Evolutionary conservation across 1,140 invertebrate species (phyloP), one percentile per base, ranked within the genome.

Genomic region (Drosophila seguyi): DNA sequence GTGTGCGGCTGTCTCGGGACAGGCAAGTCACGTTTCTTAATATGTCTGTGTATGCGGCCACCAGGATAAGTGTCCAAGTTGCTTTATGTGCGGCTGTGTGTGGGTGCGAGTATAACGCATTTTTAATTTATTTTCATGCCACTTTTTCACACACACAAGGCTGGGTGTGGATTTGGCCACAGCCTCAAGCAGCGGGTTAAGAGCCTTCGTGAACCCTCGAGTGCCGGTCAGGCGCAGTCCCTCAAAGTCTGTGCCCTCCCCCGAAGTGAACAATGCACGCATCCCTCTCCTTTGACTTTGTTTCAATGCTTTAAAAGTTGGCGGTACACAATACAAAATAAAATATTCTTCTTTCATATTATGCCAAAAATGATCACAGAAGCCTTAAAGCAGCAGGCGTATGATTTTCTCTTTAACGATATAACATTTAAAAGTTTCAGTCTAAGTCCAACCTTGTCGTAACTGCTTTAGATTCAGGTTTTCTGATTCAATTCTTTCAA

Each of bases 81-180:
- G 55, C 6, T 41, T 36, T 60, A 13, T 52, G 20, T 66, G 45
- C 14, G 22, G 39, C 14, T 60, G 41, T 50, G 41, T 59, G 60
- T 65, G 57, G 73, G 75, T 75, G 61, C 60, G 31, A 73, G 42
- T 59, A 47, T 83, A 83, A 84, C 84, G 88, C 80, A 87, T 84
- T 87, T 87, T 87, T 87, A 87, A 87, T 87, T 87, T 87, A 90
- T 90, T 88, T 87, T 88, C 58, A 71, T 77, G 65, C 74, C 60
- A 81, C 62, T 62, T 63, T 44, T 36, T 18, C 38, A 29, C 55
- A 38, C 36, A 16, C 38, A 38, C 2, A 25, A 36, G 31, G 13
- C 31, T 16, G 31, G 58, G 67, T 86, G 61, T 68, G 53, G 67
- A 66, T 75, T 71, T 75, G 45, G 68, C 61, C 83, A 67, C 83